Evolutionary conservation across 2,888 invertebrate species (phyloP).

Genomic region (Ornithoptera priamus): DNA sequence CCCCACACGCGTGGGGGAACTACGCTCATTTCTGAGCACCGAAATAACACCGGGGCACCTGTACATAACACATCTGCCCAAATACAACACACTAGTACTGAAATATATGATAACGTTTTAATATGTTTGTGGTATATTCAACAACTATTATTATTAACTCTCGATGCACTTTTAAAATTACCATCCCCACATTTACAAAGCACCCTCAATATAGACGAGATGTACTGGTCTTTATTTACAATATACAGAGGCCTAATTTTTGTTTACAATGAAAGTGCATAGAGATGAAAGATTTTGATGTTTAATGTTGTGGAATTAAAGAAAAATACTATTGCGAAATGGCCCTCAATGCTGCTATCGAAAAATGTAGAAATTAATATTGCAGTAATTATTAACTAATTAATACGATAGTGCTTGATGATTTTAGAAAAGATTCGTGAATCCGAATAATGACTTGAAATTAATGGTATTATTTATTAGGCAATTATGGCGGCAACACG

Average conservation of each 20-base stretch:
- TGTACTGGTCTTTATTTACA: not conserved
- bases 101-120: slow-evolving; percentile 3
- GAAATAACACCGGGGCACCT: slow-evolving; percentile 18
- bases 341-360: slow-evolving; percentile 15
- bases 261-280: slow-evolving; percentile 22
- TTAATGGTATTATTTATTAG: slow-evolving; percentile 26
- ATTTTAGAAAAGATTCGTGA: slow-evolving; percentile 11
- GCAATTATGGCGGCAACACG: slow-evolving; percentile 8
- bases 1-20: slow-evolving; percentile 41
- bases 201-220: not conserved
- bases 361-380: slow-evolving; percentile 16
- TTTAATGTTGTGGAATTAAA: slow-evolving; percentile 1
- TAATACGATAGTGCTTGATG: slow-evolving; percentile 5
- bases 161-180: slow-evolving; percentile 15
- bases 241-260: slow-evolving; percentile 22
- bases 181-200: slow-evolving; percentile 1
- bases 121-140: slow-evolving; percentile 2
- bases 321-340: slow-evolving; percentile 1
- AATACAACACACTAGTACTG: slow-evolving; percentile 8
- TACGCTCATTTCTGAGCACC: slow-evolving; percentile 45
- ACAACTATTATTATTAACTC: not conserved
- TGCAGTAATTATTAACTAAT: not conserved
- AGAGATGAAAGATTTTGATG: not conserved
- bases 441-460: slow-evolving; percentile 8
- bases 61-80: slow-evolving; percentile 20